A percentile compares a stretch with the other conserved stretches of the same genome.
phyloP scores from a whole-genome alignment of 2,888 invertebrate genomes.

The Netelia fuscicornis region DNA sequence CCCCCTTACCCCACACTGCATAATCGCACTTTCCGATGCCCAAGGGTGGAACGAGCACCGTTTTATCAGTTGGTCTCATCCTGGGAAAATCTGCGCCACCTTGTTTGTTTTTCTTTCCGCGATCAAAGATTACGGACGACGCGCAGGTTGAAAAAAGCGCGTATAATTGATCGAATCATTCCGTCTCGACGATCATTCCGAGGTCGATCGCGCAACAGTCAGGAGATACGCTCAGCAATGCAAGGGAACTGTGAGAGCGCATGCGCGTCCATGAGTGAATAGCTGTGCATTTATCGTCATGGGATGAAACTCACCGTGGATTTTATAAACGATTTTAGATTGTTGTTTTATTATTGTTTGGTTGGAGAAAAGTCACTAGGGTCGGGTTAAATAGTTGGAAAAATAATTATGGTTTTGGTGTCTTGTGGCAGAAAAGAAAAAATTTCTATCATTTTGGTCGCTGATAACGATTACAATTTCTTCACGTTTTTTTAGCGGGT shows the following conservation, averaged over 20 bases:
- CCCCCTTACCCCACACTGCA: not conserved
- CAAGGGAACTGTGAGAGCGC: not conserved
- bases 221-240: slow-evolving; percentile 60
- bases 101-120: slow-evolving; percentile 17
- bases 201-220: slow-evolving; percentile 52
- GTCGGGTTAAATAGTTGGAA: no score
- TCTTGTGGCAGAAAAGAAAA: no score
- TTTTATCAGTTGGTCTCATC: slow-evolving; percentile 60
- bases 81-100: slow-evolving; percentile 57
- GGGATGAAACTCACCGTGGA: no score
- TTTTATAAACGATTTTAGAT: no score
- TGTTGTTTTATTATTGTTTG: no score
- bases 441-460: no score
- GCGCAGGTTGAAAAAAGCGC: slow-evolving; percentile 75
- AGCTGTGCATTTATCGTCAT: no score
- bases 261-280: not conserved
- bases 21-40: not conserved
- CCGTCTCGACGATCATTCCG: slow-evolving; percentile 73
- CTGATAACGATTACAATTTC: no score
- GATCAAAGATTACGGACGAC: slow-evolving; percentile 69
- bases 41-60: slow-evolving; percentile 26
- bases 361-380: no score
- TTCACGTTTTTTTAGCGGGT: no score
- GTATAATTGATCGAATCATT: slow-evolving; percentile 78
- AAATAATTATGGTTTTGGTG: no score